Evolutionary conservation across 2,797 vertebrate genomes (phyloP).

Genomic region (Geotrypetes seraphini): DNA sequence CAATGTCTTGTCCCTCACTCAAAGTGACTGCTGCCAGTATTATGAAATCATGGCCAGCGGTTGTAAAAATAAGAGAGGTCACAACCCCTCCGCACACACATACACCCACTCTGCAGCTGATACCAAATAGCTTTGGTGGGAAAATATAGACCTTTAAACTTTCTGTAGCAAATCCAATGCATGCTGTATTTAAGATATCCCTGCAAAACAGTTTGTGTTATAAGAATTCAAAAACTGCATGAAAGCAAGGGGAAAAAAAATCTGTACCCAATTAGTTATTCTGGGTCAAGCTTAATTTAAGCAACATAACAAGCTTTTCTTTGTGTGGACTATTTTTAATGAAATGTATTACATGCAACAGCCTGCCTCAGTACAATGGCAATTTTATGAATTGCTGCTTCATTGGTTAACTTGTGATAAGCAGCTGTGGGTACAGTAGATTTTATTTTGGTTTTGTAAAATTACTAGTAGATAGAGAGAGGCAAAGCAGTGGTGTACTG

Average conservation of each 20-base stretch:
- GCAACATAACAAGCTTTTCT: conserved; percentile 41
- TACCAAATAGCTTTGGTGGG: conserved; percentile 71
- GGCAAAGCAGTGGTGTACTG: too few species aligned
- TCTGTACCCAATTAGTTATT: conserved; percentile 46
- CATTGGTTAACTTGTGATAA: conserved; percentile 22
- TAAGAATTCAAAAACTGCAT: conserved; percentile 52
- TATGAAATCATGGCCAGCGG: conserved; percentile 65
- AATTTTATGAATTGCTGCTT: conserved; percentile 6
- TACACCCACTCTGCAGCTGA: conserved; percentile 57
- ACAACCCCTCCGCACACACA: conserved; percentile 56
- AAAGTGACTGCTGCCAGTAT: conserved; percentile 50
- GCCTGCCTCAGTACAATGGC: conserved; percentile 26
- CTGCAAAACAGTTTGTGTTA: conserved; percentile 53
- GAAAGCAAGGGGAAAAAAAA: conserved; percentile 36
- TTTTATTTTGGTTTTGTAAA: too few species aligned
- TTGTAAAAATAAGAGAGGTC: conserved; percentile 69
- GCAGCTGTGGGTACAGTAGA: too few species aligned
- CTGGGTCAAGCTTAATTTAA: conserved; percentile 25
- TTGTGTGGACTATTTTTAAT: conserved; percentile 37
- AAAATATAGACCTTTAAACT: conserved; percentile 75
- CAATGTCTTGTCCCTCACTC: conserved; percentile 46
- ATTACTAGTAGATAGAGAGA: too few species aligned
- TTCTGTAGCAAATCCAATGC: conserved; percentile 54
- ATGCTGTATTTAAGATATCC: conserved; percentile 55
- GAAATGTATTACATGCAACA: conserved; percentile 35